phyloP scores from a whole-genome alignment of 1,140 invertebrate genomes.

The Holcopasites calliopsidis region DNA sequence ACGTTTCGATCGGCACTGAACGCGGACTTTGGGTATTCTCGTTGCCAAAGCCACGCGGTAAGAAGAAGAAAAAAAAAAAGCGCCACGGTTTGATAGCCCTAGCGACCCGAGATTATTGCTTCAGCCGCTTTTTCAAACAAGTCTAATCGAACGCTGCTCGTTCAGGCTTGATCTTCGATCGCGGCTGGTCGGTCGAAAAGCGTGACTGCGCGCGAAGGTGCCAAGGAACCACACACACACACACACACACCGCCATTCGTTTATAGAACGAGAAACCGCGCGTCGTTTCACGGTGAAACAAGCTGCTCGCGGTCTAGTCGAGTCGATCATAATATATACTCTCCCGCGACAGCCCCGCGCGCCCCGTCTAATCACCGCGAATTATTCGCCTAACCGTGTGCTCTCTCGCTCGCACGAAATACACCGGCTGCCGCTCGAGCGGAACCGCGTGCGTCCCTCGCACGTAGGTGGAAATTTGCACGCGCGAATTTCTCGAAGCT shows the following conservation, averaged over 20 bases:
- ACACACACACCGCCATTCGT: no score
- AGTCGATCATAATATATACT: slow-evolving; percentile 3
- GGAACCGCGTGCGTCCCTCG: no score
- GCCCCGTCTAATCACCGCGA: neutral
- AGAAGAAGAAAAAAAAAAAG: slow-evolving; percentile 44
- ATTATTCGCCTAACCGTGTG: no score
- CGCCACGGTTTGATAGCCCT: slow-evolving; percentile 50
- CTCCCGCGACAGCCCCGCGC: no score
- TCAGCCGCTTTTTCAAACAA: slow-evolving; percentile 16
- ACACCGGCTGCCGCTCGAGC: no score
- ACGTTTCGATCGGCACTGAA: slow-evolving; percentile 47
- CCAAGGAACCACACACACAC: no score
- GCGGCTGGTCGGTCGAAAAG: neutral
- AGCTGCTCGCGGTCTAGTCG: neutral
- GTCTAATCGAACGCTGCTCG: neutral
- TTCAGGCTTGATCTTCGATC: neutral
- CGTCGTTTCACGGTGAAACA: neutral
- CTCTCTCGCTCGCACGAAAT: no score
- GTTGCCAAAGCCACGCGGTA: slow-evolving; percentile 31
- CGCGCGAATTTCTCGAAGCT: neutral
- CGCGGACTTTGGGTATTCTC: slow-evolving; percentile 61
- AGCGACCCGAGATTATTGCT: slow-evolving; percentile 60
- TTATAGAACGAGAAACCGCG: no score
- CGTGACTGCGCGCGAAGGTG: no score
- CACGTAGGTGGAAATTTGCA: no score